phyloP scores from a whole-genome alignment of 2,113 vertebrate genomes.

The Thalassoma bifasciatum region DNA sequence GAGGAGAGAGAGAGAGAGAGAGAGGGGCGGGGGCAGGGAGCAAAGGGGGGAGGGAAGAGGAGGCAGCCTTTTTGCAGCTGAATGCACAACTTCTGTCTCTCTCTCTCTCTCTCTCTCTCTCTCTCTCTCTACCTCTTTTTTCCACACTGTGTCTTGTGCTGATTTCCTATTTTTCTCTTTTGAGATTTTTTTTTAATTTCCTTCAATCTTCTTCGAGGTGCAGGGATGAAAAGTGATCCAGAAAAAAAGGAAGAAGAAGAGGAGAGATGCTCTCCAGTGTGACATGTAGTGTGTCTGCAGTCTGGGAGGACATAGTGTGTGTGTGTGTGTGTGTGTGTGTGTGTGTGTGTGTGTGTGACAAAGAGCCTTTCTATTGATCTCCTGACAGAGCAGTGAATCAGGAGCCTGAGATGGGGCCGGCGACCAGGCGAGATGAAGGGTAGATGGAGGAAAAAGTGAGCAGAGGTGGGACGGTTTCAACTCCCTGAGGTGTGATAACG shows the following conservation, averaged over 20 bases:
- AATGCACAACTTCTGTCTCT: slow-evolving; percentile 78
- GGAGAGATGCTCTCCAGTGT: slow-evolving; percentile 39
- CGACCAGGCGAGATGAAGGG: slow-evolving; percentile 54
- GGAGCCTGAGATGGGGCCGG: slow-evolving; percentile 59
- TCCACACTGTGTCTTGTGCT: slow-evolving; percentile 56
- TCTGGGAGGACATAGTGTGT: slow-evolving; percentile 29
- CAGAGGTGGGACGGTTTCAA: background rate
- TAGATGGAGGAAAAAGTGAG: slow-evolving; percentile 15
- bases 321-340: too few relatives aligned
- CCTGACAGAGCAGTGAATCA: slow-evolving; percentile 76
- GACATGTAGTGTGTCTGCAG: slow-evolving; percentile 55
- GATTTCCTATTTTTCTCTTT: slow-evolving; percentile 33
- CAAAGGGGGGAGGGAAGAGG: slow-evolving; percentile 34
- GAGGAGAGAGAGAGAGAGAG: too few relatives aligned
- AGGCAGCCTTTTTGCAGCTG: slow-evolving; percentile 69
- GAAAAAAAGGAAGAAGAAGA: background rate
- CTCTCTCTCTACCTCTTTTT: too few relatives aligned
- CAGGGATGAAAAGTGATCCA: slow-evolving; percentile 54
- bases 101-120: too few relatives aligned
- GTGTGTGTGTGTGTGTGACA: slow-evolving; percentile 39
- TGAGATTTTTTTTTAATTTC: background rate
- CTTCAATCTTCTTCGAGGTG: slow-evolving; percentile 25
- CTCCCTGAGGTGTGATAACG: slow-evolving; percentile 6
- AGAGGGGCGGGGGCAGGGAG: too few relatives aligned
- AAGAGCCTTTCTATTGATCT: slow-evolving; percentile 78